phyloP scores from a whole-genome alignment of 2,888 invertebrate species.

The Drosophila nr. perissopoda region DNA sequence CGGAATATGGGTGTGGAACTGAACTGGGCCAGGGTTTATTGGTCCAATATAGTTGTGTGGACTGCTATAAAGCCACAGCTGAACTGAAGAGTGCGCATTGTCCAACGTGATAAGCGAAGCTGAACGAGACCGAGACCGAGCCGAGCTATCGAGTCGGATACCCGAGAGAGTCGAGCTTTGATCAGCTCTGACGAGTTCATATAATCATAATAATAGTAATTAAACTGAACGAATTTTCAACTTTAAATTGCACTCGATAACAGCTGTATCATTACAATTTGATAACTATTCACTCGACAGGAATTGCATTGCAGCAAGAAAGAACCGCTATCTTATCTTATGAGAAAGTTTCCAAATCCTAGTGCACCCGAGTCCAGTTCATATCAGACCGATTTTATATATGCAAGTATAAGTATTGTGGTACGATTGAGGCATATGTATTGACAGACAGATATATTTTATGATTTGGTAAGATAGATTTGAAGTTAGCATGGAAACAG shows the following conservation, averaged over 20 bases:
- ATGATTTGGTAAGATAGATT: not conserved
- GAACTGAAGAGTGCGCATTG: slow-evolving; percentile 18
- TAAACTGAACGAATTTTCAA: slow-evolving; percentile 8
- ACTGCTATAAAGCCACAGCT: slow-evolving; percentile 8
- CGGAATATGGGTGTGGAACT: not conserved
- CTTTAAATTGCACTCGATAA: not conserved
- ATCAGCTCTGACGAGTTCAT: not conserved
- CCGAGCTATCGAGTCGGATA: slow-evolving; percentile 4
- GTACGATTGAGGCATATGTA: no score
- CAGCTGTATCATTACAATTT: not conserved
- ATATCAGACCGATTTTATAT: not conserved
- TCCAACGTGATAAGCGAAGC: slow-evolving; percentile 23
- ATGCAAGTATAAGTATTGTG: no score
- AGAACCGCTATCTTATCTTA: not conserved
- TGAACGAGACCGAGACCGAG: not conserved
- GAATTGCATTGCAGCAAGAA: not conserved
- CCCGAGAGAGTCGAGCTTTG: slow-evolving; percentile 16
- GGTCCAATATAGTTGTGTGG: not conserved
- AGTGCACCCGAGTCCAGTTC: not conserved
- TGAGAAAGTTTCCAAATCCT: not conserved
- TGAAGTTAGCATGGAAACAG: not conserved
- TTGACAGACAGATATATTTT: not conserved
- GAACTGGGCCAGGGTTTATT: not conserved
- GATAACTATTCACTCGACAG: not conserved
- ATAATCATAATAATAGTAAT: not conserved